phyloP scores from a whole-genome alignment of 53 echinoderm and acorn worm genomes.

The Stichopus horrens region DNA sequence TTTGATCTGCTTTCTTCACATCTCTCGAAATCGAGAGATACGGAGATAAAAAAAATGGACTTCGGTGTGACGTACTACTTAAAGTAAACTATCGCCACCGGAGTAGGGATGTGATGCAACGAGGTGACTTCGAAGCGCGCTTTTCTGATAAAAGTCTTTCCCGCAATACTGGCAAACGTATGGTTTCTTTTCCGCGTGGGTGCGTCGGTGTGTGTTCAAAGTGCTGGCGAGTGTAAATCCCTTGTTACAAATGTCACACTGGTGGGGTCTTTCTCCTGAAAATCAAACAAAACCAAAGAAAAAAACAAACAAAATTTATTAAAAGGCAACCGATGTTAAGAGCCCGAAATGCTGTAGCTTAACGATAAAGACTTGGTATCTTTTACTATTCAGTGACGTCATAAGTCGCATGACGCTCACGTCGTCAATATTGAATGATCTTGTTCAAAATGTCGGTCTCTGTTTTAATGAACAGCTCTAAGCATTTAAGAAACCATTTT shows the following conservation, averaged over 20 bases:
- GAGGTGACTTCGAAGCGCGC: slow-evolving; percentile 82
- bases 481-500: too few relatives aligned
- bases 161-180: slow-evolving; percentile 84
- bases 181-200: slow-evolving; percentile 90
- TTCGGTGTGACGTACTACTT: not conserved
- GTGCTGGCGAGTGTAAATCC: slow-evolving; percentile 97
- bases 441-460: too few relatives aligned
- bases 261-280: slow-evolving; percentile 92
- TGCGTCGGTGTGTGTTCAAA: slow-evolving; percentile 91
- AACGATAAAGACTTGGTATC: too few relatives aligned
- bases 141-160: slow-evolving; percentile 91
- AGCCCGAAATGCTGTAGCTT: too few relatives aligned
- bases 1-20: too few relatives aligned
- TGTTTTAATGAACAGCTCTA: too few relatives aligned
- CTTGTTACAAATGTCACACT: slow-evolving; percentile 89
- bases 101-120: slow-evolving; percentile 85
- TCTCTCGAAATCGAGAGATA: too few relatives aligned
- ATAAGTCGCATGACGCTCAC: too few relatives aligned
- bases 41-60: too few relatives aligned
- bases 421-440: too few relatives aligned
- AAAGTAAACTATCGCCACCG: slow-evolving; percentile 65
- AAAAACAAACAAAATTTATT: not conserved
- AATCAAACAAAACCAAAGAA: not conserved
- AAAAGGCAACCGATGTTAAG: too few relatives aligned
- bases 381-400: too few relatives aligned